phyloP scores from a whole-genome alignment of 2,113 vertebrate genomes.

The Otus sunia region DNA sequence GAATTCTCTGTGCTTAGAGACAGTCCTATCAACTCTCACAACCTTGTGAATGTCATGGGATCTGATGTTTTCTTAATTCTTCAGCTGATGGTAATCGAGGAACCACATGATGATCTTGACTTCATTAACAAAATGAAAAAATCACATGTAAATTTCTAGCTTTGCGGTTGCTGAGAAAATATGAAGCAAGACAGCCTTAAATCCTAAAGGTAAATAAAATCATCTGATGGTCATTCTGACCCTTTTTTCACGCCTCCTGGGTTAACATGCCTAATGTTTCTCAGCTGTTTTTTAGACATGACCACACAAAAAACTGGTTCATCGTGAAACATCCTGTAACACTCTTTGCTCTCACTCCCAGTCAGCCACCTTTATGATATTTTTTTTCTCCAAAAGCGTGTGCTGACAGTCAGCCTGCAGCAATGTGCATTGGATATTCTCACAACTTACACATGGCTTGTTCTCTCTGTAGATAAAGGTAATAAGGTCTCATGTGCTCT shows the following conservation, averaged over 20 bases:
- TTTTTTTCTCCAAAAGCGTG: background rate
- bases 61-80: background rate
- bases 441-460: background rate
- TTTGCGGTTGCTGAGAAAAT: background rate
- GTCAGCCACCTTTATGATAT: background rate
- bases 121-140: background rate
- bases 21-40: background rate
- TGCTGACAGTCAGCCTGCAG: background rate
- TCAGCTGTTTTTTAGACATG: background rate
- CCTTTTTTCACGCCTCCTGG: background rate
- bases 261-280: background rate
- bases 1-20: background rate
- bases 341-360: background rate
- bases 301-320: background rate
- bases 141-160: background rate
- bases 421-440: background rate
- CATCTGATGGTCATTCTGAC: background rate
- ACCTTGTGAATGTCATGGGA: slow-evolving; percentile 42
- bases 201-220: background rate
- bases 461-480: background rate
- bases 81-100: background rate
- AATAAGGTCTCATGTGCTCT: fast-evolving
- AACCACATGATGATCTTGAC: slow-evolving; percentile 9
- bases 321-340: background rate
- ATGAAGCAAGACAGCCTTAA: background rate